Evolutionary conservation across 2,113 vertebrate genomes (phyloP), one percentile per base, ranked within the genome.

Genomic region (Pedionomus torquatus): DNA sequence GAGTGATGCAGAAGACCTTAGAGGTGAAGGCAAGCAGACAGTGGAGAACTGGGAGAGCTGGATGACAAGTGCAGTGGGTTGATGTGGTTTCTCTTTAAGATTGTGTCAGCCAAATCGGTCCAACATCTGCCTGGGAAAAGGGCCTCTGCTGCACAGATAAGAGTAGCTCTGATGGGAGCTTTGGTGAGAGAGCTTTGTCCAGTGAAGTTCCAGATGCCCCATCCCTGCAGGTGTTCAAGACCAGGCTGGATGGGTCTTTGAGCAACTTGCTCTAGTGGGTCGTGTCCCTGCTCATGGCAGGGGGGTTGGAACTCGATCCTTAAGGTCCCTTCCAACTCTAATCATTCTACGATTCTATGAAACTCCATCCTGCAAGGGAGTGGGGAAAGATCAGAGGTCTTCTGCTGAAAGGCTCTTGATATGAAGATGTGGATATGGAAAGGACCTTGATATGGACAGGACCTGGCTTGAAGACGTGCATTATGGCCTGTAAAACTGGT

Each of bases 311-410:
- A 54, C 52, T 54, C 28, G 26, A 30, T 54, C 52, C 30, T 54
- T 54, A 54, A 18, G 16, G 28, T 54, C 28, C 28, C 52, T 54
- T 54, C 51, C 26, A 52, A 52, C 8, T 10, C 26, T 5, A 16
- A 54, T 26, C 26, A 30, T 52, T 52, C 51, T 52, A 54, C 26
- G 26, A 30, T 30, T 54, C 16, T 54, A 17, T 30, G 25, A 65
- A 30, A 87, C 5, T 35, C 4, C 1, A 43, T 71, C 1, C 2
- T 71, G 11, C 1, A 2, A 82, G 12, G 16, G 11, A 52, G 7
- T 23, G 13, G 5, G 30, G 14, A 63, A 87, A 61, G 26, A 71
- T 10, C 33, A 75, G 21, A 31, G 17, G 13, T 78, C 9, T 43
- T 75, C 17, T 79, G 49, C 37, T 65, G 46, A 26, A 85, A 63